Evolutionary conservation across 2,888 invertebrate genomes (phyloP), one percentile per base, ranked within the genome.

Genomic region (Drosophila monieri): DNA sequence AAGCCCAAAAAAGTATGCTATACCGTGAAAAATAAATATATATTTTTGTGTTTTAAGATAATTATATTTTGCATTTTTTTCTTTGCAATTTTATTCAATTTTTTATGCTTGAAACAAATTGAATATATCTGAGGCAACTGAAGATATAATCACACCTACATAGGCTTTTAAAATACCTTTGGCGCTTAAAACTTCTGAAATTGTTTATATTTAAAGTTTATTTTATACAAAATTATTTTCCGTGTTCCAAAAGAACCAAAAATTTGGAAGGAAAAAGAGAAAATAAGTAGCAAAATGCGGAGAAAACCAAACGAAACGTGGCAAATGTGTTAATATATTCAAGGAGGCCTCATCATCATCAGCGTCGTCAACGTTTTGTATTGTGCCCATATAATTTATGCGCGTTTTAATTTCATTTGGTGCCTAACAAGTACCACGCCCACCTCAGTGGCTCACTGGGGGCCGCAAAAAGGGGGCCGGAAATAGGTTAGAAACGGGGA

Each of bases 401-500:
- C 86, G 76, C 84, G 85, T 88, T 88, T 88, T 84, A 84, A 84
- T 84, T 84, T 88, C 85, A 87, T 81, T 81, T 81, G 55, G 74
- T 78, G 85, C 87, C 87, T 76, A 86, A 86, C 80, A 78, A 76
- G 47, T 74, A 79, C 86, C 86, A 85, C 86, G 88, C 85, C 80
- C 78, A 39, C 48, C 44, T 46, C 53, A 21, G 48, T 27, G 21
- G 44, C 44, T 41, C 18, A 48, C 47, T n/a, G 12, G 32, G 14
- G 39, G 51, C 39, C 10, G 14, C 54, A 65, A 9, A 6, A 14
- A 6, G 3, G 43, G 57, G 10, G 30, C 15, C 21, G 55, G 30
- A 53, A 56, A 23, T 56, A 3, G 30, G 35, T 23, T 47, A 25
- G 32, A 48, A 25, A 18, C 5, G 14, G 6, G n/a, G 35, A 3